Evolutionary conservation across 2,797 vertebrate species (phyloP), one percentile per base, ranked within the genome.

Genomic region (Helicolenus hilgendorfi): DNA sequence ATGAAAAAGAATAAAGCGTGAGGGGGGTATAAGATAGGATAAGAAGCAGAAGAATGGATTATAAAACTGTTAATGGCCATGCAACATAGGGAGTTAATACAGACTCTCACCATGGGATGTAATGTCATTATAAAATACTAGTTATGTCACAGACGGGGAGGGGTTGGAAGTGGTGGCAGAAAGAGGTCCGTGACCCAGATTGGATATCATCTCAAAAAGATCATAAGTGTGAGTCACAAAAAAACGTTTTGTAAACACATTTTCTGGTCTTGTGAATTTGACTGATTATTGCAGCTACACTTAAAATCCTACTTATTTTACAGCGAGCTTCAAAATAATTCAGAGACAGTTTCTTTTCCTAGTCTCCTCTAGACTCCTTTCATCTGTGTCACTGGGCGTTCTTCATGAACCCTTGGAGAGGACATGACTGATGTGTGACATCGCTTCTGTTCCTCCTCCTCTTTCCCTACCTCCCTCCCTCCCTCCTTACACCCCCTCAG

Each of bases 361-460:
- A 26, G 29, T 35, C 33, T 76, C 14, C 38, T 7, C 38, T 41
- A 41, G 15, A 49, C 41, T 76, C 29, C 7, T 85, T 81, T 27
- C 29, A 89, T 83, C 60, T 89, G 82, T 90, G 84, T 93, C 86
- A 90, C 45, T 71, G 81, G 85, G 80, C 58, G 72, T 90, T 92
- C 22, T 56, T 83, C 22, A 31, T 33, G 77, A 90, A 84, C 85
- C 85, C 81, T 85, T 68, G 38, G 89, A 91, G 84, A 87, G 81
- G 58, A 79, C 63, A 71, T 88, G 83, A 90, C 77, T 90, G 91
- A 93, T 72, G 63, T 80, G 70, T 85, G 70, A 72, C 89, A 81
- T 85, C 49, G 18, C 71, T 79, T 77, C 74, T 31, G 65, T 45
- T 67, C 29, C 41, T 81, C 58, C 45, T 38, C 56, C 69, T 62